Conservation (phyloP, 2,113 vertebrate species). For the Gobius niger region DNA sequence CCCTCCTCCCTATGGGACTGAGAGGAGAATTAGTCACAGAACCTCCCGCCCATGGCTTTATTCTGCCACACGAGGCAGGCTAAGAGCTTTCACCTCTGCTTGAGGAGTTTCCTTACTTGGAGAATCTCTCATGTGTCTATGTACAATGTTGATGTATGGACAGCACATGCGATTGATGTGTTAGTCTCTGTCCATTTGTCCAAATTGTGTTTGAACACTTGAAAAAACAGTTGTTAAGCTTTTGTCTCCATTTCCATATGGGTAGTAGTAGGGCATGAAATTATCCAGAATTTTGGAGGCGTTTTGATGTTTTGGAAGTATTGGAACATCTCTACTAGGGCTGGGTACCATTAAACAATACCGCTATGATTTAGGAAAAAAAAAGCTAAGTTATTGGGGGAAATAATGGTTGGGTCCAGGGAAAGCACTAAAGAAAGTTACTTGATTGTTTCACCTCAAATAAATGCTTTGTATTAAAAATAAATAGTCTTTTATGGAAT, state of each 20-base stretch:
- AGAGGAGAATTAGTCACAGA: slow-evolving; percentile 79
- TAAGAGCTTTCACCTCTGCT: slow-evolving; percentile 61
- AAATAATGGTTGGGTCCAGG: no score
- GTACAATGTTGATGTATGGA: slow-evolving; percentile 18
- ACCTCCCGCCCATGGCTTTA: slow-evolving; percentile 79
- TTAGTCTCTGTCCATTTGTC: slow-evolving; percentile 40
- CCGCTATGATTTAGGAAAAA: no score
- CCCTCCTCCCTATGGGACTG: slow-evolving; percentile 72
- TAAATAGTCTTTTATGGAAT: no score
- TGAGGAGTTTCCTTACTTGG: slow-evolving; percentile 54
- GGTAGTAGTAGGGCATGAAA: slow-evolving; percentile 22
- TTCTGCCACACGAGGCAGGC: slow-evolving; percentile 69
- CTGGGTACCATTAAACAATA: no score
- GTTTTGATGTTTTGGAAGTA: no score
- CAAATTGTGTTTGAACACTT: slow-evolving; percentile 42
- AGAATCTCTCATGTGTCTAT: slow-evolving; percentile 52
- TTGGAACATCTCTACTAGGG: no score
- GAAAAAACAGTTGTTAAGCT: slow-evolving; percentile 60
- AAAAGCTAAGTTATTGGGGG: no score
- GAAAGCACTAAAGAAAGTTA: no score
- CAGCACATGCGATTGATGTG: slow-evolving; percentile 28
- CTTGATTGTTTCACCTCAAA: no score
- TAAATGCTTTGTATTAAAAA: no score
- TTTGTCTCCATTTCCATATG: slow-evolving; percentile 32
- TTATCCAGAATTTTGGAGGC: no score